A percentile compares a stretch with the other conserved stretches of the same genome.
These are phyloP conservation scores for Chaetodon trifascialis DNA, from an alignment of 2,113 vertebrate genomes.

Conservation along the genomic window DNA sequence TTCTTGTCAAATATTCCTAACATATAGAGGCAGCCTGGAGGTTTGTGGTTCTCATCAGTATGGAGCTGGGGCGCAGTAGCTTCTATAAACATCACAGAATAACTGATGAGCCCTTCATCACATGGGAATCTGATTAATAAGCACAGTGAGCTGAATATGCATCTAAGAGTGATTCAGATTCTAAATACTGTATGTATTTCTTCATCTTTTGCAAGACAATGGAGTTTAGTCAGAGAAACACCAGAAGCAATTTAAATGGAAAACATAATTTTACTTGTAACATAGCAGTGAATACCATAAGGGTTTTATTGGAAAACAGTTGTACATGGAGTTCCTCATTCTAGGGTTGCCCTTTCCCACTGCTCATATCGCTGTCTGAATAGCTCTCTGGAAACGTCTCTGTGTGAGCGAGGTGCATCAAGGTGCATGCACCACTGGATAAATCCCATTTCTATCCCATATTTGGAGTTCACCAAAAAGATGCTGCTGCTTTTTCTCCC, in stretches of 20 bases:
- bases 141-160: conserved; percentile 11
- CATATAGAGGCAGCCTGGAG: conserved; percentile 3
- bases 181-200: not conserved
- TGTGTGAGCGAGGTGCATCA: conserved; percentile 25
- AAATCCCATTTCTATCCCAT: conserved; percentile 76
- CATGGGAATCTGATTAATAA: conserved; percentile 16
- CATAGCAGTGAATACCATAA: conserved; percentile 40
- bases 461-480: conserved; percentile 51
- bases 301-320: conserved; percentile 46
- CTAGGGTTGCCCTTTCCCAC: conserved; percentile 5
- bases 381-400: conserved; percentile 23
- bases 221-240: conserved; percentile 23
- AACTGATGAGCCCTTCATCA: conserved; percentile 15
- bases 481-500: conserved; percentile 52
- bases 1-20: conserved; percentile 32
- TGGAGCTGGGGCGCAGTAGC: conserved; percentile 6
- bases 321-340: conserved; percentile 29
- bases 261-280: conserved; percentile 62
- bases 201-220: not conserved
- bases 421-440: conserved; percentile 67
- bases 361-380: conserved; percentile 30
- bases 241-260: conserved; percentile 45
- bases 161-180: conserved; percentile 9
- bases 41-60: conserved; percentile 32
- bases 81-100: conserved; percentile 22